phyloP scores from a whole-genome alignment of 2,113 vertebrate genomes.

The Oryzias javanicus region DNA sequence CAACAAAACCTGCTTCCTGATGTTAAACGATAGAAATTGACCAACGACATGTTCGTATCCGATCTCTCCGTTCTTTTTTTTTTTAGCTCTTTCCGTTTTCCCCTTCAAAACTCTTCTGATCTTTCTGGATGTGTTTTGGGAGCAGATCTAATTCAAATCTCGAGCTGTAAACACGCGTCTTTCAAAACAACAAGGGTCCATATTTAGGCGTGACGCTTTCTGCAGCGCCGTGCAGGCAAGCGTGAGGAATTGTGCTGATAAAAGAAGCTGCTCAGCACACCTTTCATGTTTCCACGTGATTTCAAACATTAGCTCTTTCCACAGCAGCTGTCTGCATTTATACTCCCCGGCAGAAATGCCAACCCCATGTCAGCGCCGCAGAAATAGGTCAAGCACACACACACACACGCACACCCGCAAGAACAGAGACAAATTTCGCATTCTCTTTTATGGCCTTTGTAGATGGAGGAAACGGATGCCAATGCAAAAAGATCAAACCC shows the following conservation, averaged over 20 bases:
- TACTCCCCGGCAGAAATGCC: constrained; percentile 49
- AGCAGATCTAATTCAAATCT: background rate
- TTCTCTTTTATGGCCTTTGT: constrained; percentile 79
- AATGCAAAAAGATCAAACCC: constrained; percentile 84
- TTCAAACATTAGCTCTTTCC: constrained; percentile 13
- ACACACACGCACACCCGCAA: constrained; percentile 20
- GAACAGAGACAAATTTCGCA: constrained; percentile 69
- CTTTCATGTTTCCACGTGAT: constrained; percentile 8
- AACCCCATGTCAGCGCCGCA: constrained; percentile 57
- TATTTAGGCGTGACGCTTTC: constrained; percentile 1
- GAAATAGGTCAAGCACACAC: constrained; percentile 64
- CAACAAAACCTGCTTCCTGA: too few relatives aligned
- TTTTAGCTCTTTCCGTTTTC: background rate
- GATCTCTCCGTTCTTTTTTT: background rate
- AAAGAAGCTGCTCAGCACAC: background rate
- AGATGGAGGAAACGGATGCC: constrained; percentile 86
- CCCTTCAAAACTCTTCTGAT: background rate
- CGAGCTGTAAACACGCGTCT: background rate
- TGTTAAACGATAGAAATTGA: too few relatives aligned
- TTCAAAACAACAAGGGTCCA: background rate
- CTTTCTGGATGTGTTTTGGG: background rate
- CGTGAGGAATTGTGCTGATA: background rate
- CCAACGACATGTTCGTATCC: background rate
- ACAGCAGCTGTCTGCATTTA: constrained; percentile 12
- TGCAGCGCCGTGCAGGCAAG: background rate